Evolutionary conservation across 2,113 vertebrate species (phyloP), one percentile per base, ranked within the genome.

Genomic region (Psettodes erumei): DNA sequence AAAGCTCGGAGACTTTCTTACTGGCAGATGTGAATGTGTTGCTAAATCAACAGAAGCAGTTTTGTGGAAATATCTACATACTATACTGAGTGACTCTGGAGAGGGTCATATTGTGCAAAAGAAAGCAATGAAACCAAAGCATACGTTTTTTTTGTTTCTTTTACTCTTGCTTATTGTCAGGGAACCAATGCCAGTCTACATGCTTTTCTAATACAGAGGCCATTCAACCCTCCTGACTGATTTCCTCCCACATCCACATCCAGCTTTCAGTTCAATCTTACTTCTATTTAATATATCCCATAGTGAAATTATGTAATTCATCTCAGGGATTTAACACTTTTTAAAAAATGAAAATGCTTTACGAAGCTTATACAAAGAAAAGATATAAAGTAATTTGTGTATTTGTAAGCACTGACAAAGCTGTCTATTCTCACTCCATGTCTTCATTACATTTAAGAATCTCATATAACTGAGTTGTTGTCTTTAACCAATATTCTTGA

Each of bases 391-490:
- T 6, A 16, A 32, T 12, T 25, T 1, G 3, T 53, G 5, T 32
- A 16, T 63, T 21, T 27, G 6, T n/a, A 48, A 33, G 19, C 11
- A 33, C 23, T 10, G n/a, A 32, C 18, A 30, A 12, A 30, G 27
- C 40, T 18, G 33, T 10, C 35, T 13, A 18, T 43, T 23, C 40
- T 11, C 42, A 15, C 21, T 16, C 4, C 13, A 12, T 27, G 11
- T 13, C 21, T 50, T 27, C 3, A 28, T 54, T 42, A 4, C 8
- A 32, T 11, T 58, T 3, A 25, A 70, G 15, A 58, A 45, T 71
- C 16, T 51, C 30, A 19, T 40, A 51, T 54, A 78, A 75, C 67
- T 84, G 9, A 81, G 83, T 85, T 54, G 65, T 77, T 87, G 69
- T 30, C 51, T 72, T 62, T 37, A 48, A 51, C 64, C 18, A 51